These are phyloP conservation scores for Helicoverpa zea DNA, from an alignment of 1,140 invertebrate genomes.

Conservation along the genomic window DNA sequence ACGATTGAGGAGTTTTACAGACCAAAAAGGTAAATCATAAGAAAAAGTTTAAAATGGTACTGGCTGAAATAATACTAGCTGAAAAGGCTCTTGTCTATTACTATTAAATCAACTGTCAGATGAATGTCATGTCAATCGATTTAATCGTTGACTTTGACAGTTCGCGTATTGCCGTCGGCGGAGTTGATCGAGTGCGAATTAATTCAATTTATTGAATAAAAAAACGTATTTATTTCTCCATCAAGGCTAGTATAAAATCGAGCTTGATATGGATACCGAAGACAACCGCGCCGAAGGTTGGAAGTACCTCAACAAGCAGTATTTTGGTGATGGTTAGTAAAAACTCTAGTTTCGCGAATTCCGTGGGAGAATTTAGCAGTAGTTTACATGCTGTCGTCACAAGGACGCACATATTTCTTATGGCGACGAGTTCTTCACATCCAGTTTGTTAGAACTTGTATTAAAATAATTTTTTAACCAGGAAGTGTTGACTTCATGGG, in stretches of 20 bases:
- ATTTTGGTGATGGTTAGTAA: slow-evolving; percentile 84
- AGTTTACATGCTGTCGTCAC: slow-evolving; percentile 50
- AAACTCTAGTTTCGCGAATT: slow-evolving; percentile 51
- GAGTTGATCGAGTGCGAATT: slow-evolving; percentile 41
- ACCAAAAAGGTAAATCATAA: background rate
- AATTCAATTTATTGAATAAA: slow-evolving; percentile 48
- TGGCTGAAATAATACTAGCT: background rate
- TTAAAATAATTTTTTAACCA: background rate
- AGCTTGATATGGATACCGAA: slow-evolving; percentile 70
- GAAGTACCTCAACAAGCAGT: slow-evolving; percentile 86
- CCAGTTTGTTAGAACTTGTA: slow-evolving; percentile 13
- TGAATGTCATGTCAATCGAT: slow-evolving; percentile 50
- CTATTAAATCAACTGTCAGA: slow-evolving; percentile 4
- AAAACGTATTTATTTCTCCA: slow-evolving; percentile 35
- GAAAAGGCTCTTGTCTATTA: slow-evolving; percentile 25
- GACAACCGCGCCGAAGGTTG: slow-evolving; percentile 84
- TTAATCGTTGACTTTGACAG: slow-evolving; percentile 58
- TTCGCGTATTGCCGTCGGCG: slow-evolving; percentile 42
- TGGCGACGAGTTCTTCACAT: slow-evolving; percentile 13
- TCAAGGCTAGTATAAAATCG: background rate
- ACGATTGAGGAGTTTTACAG: too few relatives aligned
- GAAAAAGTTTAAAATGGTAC: background rate
- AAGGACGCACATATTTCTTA: slow-evolving; percentile 52
- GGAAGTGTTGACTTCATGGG: background rate
- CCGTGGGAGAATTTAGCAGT: slow-evolving; percentile 47